Evolutionary conservation across 1,140 invertebrate species (phyloP).

Genomic region (Chironomus striatipennis): DNA sequence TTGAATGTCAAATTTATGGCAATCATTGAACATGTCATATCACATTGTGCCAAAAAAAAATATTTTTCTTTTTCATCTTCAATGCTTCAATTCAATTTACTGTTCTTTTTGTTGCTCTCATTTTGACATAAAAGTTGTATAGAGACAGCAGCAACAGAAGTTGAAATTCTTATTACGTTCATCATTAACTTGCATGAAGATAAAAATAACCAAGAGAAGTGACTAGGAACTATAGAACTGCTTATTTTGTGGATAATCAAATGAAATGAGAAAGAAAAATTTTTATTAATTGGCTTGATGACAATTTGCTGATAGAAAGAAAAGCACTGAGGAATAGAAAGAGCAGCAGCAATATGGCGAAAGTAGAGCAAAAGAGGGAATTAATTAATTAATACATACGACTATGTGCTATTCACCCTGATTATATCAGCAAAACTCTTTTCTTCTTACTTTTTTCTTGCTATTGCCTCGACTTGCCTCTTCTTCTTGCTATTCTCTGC

Average conservation of each 20-base stretch:
- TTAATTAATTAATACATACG: background rate
- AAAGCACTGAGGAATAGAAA: no score
- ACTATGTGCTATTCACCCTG: constrained; percentile 5
- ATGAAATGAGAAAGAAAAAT: no score
- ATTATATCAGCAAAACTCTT: background rate
- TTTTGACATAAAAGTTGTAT: background rate
- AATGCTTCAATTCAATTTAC: background rate
- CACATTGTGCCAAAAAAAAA: constrained; percentile 2
- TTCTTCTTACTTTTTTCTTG: no score
- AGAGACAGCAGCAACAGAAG: background rate
- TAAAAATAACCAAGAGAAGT: background rate
- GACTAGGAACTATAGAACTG: no score
- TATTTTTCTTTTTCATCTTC: no score
- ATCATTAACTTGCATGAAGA: background rate
- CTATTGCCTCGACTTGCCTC: background rate
- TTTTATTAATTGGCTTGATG: constrained; percentile 7
- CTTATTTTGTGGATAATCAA: no score
- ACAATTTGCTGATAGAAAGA: background rate
- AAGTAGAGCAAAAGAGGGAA: background rate
- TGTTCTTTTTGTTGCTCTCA: background rate
- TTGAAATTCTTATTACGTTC: background rate
- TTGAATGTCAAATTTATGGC: constrained; percentile 6
- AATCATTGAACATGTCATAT: constrained; percentile 8
- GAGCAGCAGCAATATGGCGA: no score
- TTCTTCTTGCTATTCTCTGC: background rate